These are phyloP conservation scores for Horisme vitalbata DNA, from an alignment of 2,888 invertebrate genomes.

Conservation along the genomic window DNA sequence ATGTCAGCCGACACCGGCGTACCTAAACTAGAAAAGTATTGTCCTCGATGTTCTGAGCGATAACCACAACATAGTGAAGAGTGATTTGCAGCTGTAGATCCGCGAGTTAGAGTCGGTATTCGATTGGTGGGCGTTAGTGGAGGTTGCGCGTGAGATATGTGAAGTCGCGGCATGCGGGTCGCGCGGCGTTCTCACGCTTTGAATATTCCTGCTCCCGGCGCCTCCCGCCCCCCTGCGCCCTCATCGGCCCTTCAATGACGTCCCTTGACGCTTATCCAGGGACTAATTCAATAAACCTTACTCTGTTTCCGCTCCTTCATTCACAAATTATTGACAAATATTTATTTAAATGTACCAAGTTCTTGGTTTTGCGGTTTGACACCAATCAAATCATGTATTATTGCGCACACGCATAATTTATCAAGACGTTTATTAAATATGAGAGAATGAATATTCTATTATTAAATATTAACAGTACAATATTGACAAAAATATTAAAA, in stretches of 20 bases:
- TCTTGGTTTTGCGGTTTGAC: too few species aligned
- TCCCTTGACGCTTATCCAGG: slow-evolving; percentile 68
- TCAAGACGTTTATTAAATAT: slow-evolving; percentile 14
- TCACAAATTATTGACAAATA: slow-evolving; percentile 32
- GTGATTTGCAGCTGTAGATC: slow-evolving; percentile 54
- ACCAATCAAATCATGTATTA: slow-evolving; percentile 28
- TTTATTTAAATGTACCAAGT: too few species aligned
- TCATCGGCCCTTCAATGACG: slow-evolving; percentile 74
- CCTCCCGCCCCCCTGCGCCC: slow-evolving; percentile 47
- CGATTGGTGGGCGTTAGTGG: slow-evolving; percentile 43
- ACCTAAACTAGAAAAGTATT: slow-evolving; percentile 82
- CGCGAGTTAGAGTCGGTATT: slow-evolving; percentile 53
- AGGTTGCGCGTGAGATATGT: slow-evolving; percentile 83
- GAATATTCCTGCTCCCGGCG: slow-evolving; percentile 79
- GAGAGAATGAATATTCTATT: slow-evolving; percentile 17
- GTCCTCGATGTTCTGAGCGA: slow-evolving; percentile 81
- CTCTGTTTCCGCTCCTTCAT: slow-evolving; percentile 53
- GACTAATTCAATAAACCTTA: slow-evolving; percentile 74
- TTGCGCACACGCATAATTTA: slow-evolving; percentile 19
- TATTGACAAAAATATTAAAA: too few species aligned
- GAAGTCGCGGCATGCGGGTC: slow-evolving; percentile 82
- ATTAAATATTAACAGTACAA: too few species aligned
- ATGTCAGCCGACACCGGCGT: slow-evolving; percentile 72
- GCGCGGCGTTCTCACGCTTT: slow-evolving; percentile 82
- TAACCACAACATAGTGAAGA: slow-evolving; percentile 57